phyloP scores from a whole-genome alignment of 2,797 vertebrate species.

The Melopsittacus undulatus region DNA sequence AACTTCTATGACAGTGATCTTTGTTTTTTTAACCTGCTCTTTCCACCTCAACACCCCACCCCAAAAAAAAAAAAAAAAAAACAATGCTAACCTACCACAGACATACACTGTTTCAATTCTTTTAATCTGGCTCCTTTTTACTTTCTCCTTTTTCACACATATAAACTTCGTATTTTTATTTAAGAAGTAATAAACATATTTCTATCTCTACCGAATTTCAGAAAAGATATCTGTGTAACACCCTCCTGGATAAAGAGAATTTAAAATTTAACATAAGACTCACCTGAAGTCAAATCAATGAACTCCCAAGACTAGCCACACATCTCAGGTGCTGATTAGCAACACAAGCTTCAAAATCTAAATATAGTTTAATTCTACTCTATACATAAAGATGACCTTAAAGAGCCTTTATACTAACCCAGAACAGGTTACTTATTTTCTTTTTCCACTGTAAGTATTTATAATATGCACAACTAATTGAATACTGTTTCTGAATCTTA shows the following conservation, averaged over 20 bases:
- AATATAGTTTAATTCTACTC: neutral
- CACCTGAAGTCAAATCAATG: neutral
- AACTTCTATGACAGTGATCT: neutral
- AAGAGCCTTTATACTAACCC: neutral
- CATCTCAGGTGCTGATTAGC: neutral
- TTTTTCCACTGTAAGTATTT: neutral
- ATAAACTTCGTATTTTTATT: neutral
- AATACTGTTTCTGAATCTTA: neutral
- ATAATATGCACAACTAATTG: neutral
- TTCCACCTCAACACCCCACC: neutral
- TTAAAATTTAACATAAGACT: neutral
- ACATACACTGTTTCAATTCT: neutral
- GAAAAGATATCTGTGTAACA: neutral
- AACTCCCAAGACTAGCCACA: neutral
- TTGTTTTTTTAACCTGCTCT: neutral
- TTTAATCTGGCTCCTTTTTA: neutral
- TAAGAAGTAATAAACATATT: neutral
- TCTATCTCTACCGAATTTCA: neutral
- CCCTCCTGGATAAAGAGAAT: neutral
- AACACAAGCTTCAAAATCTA: constrained; percentile 2
- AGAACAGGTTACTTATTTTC: neutral
- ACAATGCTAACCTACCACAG: neutral
- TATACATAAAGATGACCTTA: neutral
- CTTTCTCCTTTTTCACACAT: neutral
- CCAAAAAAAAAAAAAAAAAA: neutral